Evolutionary conservation across 1,140 invertebrate species (phyloP), one percentile per base, ranked within the genome.

Genomic region (Asobara japonica): DNA sequence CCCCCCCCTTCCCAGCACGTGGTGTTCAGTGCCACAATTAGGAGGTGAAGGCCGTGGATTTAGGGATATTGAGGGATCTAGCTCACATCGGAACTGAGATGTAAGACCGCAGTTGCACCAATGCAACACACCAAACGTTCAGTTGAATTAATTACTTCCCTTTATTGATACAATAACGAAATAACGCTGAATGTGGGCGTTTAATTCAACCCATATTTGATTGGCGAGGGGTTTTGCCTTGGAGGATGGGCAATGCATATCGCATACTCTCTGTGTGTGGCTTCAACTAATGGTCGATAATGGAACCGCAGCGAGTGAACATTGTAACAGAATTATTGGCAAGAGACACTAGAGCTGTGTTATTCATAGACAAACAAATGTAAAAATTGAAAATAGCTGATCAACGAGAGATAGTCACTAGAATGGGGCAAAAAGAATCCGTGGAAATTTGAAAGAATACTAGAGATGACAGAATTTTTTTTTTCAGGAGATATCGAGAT

Each of bases 261-360:
- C 18, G 1, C 41, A 45, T 13, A 45, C 51, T 56, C n/a, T 20
- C 51, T 56, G 61, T 66, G 27, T 22, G 29, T 51, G n/a, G 41
- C 25, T 41, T 41, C 22, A 38, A 29, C 65, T 82, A 82, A 83
- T 83, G 76, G 78, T 77, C 80, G 78, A 78, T 83, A 83, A 83
- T 83, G 81, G 81, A 82, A 79, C 69, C 38, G 41, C 69, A 60
- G 48, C 36, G 67, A 74, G 69, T 69, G 8, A 25, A 73, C 31
- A 31, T 45, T 25, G 22, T 82, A 81, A 83, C 75, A 51, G 61
- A 82, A 80, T 83, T 82, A 82, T 64, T 29, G 38, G 64, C 20
- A 68, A 66, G n/a, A 69, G 36, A 73, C 60, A 64, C 13, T 71
- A 22, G 13, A 22, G 60, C 45, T 16, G 41, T 65, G 16, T 60